Conservation (phyloP, 2,888 invertebrate genomes). For the Archips xylosteana region DNA sequence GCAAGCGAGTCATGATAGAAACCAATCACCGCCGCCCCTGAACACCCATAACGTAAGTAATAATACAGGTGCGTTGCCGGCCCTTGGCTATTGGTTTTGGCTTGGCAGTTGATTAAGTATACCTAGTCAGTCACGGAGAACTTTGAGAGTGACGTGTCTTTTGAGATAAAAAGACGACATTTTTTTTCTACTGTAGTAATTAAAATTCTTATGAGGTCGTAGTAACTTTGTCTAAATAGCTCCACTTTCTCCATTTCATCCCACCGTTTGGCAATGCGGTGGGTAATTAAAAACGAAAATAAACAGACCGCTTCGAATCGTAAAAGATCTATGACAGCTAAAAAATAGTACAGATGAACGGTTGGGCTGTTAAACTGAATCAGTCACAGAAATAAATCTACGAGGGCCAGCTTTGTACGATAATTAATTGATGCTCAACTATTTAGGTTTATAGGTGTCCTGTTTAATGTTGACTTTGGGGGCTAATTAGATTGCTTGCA, state of each 20-base stretch:
- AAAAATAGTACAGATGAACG: conserved; percentile 84
- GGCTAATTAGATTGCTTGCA: not conserved
- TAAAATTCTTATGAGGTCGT: not conserved
- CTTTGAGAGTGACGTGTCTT: no score
- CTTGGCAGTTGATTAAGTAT: no score
- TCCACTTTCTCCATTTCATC: conserved; percentile 60
- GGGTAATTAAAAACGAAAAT: conserved; percentile 86
- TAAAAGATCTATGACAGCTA: conserved; percentile 83
- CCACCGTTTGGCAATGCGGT: conserved; percentile 64
- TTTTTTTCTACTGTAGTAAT: not conserved
- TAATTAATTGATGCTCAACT: conserved; percentile 21
- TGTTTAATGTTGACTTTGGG: not conserved
- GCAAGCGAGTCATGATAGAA: no score
- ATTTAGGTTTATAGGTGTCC: conserved; percentile 20
- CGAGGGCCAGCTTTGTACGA: conserved; percentile 13
- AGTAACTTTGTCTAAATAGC: conserved; percentile 12
- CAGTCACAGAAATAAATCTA: conserved; percentile 83
- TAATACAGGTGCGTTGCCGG: no score
- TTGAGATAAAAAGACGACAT: not conserved
- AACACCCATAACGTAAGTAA: no score
- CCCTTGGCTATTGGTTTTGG: no score
- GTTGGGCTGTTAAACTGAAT: conserved; percentile 81
- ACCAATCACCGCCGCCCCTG: no score
- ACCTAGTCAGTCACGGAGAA: no score
- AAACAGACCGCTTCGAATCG: conserved; percentile 84